Base-by-base conservation (phyloP, 2,113 vertebrate species). In the Microtus oregoni region DNA sequence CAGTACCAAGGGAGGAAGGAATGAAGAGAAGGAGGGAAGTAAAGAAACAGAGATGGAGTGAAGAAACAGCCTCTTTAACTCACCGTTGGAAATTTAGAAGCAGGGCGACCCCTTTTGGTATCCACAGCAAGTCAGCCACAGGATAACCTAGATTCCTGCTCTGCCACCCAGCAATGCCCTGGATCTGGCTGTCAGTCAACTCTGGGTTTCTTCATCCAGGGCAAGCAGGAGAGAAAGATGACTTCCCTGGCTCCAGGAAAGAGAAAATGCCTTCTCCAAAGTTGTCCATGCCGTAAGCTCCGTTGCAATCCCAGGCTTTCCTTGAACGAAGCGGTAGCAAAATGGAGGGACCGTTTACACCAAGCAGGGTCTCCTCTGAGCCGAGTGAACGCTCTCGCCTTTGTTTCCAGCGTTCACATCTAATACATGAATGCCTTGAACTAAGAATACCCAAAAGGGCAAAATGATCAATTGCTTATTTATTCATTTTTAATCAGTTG, bases 361-460 rank as follows among this genome's bases (percentile, higher is more conserved):
- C 13, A 61, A 61, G 50, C 14, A 44, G 15, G 82, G 82, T 41
- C 78, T 41, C 2, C 7, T 10, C 12, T 14, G 2, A 72, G 26
- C 44, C 20, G 47, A 94, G 75, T 4, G 4, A n/a, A 19, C 17
- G 32, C 75, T 35, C 13, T 44, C n/a, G 38, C 38, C 22, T 38
- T 32, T 30, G 14, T 88, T 86, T 92, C 67, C 52, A 81, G 15
- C 52, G 32, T 68, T 75, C 75, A 72, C 17, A 65, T 20, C 63
- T 96, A 85, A 85, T 44, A 90, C 35, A 83, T 35, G 5, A 75
- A 58, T 65, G 79, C 2, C 52, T 65, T 94, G 50, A 58, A 78
- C 85, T 35, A n/a, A 88, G n/a, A 24, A 91, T 61, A 90, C 12
- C 26, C 24, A n/a, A 94, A 89, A 90, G 89, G 68, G n/a, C 55